Base-by-base conservation (phyloP, 2,113 vertebrate species). In the Actenoides hombroni region DNA sequence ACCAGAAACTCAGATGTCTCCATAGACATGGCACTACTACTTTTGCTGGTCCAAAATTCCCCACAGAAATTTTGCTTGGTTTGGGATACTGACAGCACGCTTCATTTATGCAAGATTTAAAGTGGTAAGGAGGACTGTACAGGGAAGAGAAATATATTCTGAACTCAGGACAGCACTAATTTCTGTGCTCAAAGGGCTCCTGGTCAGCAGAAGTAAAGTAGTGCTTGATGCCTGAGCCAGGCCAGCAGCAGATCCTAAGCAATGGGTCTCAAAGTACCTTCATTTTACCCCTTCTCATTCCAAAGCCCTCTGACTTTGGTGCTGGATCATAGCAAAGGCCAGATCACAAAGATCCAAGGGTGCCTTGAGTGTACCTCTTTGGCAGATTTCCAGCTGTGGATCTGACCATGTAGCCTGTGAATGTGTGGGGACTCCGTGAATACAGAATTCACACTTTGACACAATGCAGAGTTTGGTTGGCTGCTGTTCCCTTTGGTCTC, bases 1-100 rank as follows among this genome's bases (percentile, higher is more conserved):
- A 86, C 75, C 83, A 95, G 96, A 79, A 89, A 88, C 35, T 83
- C 83, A 92, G 65, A 61, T 70, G 56, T 86, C 68, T 86, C 61
- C 25, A 53, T 3, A 60, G 57, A 75, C 76, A 15, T n/a, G 21
- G 17, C 7, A 76, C 53, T 84, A 39, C 44, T 57, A 13, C 54
- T 60, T 51, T 20, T 83, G 49, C 56, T 86, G 77, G 71, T 68
- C 20, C 35, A 39, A 46, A 71, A 35, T 2, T 88, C 29, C 40
- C 64, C 39, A 16, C 21, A 20, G 64, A 67, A 9, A 3, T 67
- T 86, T 87, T 67, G 11, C 75, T 40, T 44, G n/a, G 31, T 18
- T 23, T 84, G 69, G 56, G 76, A 53, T 35, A 35, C 33, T 13
- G 29, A 63, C 0, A 40, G 42, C 51, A 87, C 25, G 13, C 20